Evolutionary conservation across 37 sponge, comb jelly and placozoan genomes (phyloP).

Genomic region (Chondrosia reniformis): DNA sequence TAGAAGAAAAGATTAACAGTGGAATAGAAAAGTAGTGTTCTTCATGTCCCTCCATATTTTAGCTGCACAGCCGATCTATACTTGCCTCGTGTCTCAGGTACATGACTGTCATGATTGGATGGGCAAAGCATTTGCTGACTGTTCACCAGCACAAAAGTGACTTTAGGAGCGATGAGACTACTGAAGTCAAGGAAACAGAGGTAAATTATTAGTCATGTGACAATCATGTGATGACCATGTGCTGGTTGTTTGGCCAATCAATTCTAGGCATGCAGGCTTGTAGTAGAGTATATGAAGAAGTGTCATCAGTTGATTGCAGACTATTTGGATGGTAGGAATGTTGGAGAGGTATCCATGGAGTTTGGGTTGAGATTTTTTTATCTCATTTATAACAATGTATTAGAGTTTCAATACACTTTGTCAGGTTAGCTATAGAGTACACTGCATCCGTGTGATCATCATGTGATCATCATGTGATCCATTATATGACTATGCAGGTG

Average conservation of each 20-base stretch:
- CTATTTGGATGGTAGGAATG: slow-evolving; percentile 86
- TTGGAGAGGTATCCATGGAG: slow-evolving; percentile 62
- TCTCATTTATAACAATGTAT: slow-evolving; percentile 72
- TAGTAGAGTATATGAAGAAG: slow-evolving; percentile 36
- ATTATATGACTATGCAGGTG: slow-evolving; percentile 49
- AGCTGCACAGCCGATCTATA: background rate
- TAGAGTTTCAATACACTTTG: slow-evolving; percentile 59
- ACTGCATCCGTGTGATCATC: background rate
- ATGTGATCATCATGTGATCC: too few species aligned
- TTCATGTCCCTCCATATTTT: background rate
- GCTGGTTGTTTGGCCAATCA: background rate
- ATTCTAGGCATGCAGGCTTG: slow-evolving; percentile 59
- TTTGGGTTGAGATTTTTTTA: slow-evolving; percentile 77
- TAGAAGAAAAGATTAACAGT: slow-evolving; percentile 77
- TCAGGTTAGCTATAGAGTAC: slow-evolving; percentile 22
- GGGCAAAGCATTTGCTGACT: slow-evolving; percentile 42
- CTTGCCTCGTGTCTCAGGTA: background rate
- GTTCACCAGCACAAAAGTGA: slow-evolving; percentile 83
- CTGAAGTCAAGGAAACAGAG: slow-evolving; percentile 22
- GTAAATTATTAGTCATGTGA: slow-evolving; percentile 25
- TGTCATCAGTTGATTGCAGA: slow-evolving; percentile 35
- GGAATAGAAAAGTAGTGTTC: slow-evolving; percentile 65
- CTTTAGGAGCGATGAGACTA: slow-evolving; percentile 69
- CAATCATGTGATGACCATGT: background rate
- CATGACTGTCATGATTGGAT: slow-evolving; percentile 43